Evolutionary conservation across 2,797 vertebrate genomes (phyloP), one percentile per base, ranked within the genome.

Genomic region (Eupleurogrammus muticus): DNA sequence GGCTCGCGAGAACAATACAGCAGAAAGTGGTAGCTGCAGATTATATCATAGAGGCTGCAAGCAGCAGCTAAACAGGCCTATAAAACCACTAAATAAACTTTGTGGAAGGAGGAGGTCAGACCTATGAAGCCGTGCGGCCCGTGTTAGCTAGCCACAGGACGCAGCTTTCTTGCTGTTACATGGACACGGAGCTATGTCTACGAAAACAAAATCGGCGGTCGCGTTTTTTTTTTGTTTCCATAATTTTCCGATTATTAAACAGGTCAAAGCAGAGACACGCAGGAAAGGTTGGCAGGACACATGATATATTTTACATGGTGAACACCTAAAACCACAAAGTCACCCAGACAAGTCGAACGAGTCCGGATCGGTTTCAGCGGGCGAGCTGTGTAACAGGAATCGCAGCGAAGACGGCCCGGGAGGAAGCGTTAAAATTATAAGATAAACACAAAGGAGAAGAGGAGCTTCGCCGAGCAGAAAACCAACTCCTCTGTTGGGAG

Each of bases 391-490:
- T 55, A 81, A 85, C 46, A 77, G 57, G 73, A 80, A 61, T 36
- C 19, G 2, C 51, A 75, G 73, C 68, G 44, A 73, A 78, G 65
- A 68, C 67, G 19, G 74, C 68, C 54, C 65, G 51, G 40, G 61
- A 73, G 73, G 83, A 84, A 70, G 74, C 42, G 49, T 82, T 73
- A 77, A 87, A 79, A 50, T 34, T 72, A 28, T 55, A 54, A 75
- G 74, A 42, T 55, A 76, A 90, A 71, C 64, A 75, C 76, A 74
- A 74, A 66, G 51, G 32, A 79, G 79, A 80, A 74, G 70, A 65
- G 60, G 64, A 67, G 36, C 65, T 66, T 79, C 81, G 78, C 70
- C 80, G 79, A 82, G 70, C 62, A 75, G 79, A 81, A 87, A 90
- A 86, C 71, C 59, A 55, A 48, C 73, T 82, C 52, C 64, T 67